These are phyloP conservation scores for Hystrix cristata DNA, from an alignment of 2,113 vertebrate genomes.

Conservation along the genomic window DNA sequence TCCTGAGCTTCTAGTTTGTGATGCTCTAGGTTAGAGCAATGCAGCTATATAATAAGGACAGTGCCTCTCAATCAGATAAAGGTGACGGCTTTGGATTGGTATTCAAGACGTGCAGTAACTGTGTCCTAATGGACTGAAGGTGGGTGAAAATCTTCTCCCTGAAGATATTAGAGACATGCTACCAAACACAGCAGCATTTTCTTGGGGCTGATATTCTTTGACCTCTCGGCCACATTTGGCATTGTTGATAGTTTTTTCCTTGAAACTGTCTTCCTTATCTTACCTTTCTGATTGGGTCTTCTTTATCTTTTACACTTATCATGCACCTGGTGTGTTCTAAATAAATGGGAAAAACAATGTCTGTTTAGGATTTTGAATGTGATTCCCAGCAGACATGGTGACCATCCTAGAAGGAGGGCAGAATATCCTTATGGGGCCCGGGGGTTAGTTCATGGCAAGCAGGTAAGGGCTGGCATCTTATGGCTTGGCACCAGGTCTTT, in stretches of 20 bases:
- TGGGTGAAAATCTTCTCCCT: neutral
- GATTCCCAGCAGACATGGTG: neutral
- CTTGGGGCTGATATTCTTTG: neutral
- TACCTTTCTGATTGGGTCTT: neutral
- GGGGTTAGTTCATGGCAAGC: neutral
- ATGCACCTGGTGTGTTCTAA: neutral
- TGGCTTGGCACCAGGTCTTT: neutral
- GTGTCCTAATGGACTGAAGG: neutral
- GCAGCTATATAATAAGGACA: neutral
- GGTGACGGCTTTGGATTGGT: neutral
- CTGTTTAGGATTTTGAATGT: neutral
- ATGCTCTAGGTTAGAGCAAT: neutral
- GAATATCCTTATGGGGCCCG: neutral
- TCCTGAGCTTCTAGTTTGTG: neutral
- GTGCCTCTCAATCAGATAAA: neutral
- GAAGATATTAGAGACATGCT: neutral
- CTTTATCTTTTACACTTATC: neutral
- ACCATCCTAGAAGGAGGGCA: neutral
- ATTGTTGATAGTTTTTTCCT: neutral
- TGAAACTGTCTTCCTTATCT: neutral
- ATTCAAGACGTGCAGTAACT: neutral
- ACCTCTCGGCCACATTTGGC: neutral
- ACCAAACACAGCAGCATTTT: neutral
- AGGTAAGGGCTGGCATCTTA: neutral
- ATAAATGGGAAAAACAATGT: slow-evolving; percentile 28